Base-by-base conservation (phyloP, 2,113 vertebrate genomes). In the Bostrychus sinensis region DNA sequence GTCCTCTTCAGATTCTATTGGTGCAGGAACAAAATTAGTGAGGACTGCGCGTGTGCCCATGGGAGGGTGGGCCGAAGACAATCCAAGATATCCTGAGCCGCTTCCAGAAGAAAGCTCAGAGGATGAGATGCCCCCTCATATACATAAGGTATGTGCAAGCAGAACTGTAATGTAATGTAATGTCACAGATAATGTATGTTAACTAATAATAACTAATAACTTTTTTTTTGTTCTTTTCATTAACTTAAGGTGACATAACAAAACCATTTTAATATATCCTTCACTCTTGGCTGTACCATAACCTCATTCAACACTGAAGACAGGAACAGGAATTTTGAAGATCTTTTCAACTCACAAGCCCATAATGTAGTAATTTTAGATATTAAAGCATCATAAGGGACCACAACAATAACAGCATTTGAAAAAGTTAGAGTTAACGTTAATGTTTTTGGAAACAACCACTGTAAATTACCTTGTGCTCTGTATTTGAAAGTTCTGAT, bases 51-150 rank as follows among this genome's bases (percentile, higher is more conserved):
- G 94, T 17, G 88, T 95, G 71, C 95, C 97, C 2, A 93, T 98
- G 77, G 97, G 96, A 43, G 96, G 96, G 1, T 99, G 97, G 97
- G 94, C 94, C 7, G 96, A 98, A 77, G 94, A 96, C 0, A 90
- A 89, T 37, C 51, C 70, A 0, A 90, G 92, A 66, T 94, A 94
- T 57, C 95, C 95, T 1, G 95, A 93, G 61, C 87, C 96, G 0
- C 93, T 98, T 46, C 95, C 94, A 0, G 96, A 98, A 86, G 97
- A 98, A 87, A 94, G 93, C 59, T 95, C 94, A 0, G 97, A 98
- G 63, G 96, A 99, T 0, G 95, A 99, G 70, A 88, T 96, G 63
- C 96, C 97, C 2, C 96, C 96, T 3, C 94, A 95, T 70, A 91
- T 95, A 68, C 96, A 97, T 78, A 96, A 96, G 93, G 96, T 96